Conservation (phyloP, 2,888 invertebrate genomes). For the Tenthredo scrophulariae region DNA sequence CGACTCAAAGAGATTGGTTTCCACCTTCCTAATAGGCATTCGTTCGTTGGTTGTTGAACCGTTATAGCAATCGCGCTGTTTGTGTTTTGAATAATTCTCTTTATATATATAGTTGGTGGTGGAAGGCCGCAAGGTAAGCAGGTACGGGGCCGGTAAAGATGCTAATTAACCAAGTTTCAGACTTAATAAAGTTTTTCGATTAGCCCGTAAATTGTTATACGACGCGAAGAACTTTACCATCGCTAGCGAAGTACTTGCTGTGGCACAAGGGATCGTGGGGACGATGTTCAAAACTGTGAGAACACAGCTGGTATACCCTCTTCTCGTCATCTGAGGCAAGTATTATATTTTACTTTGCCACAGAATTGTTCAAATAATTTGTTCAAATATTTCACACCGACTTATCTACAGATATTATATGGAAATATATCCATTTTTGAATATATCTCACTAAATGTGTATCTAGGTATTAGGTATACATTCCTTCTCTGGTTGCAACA, state of each 20-base stretch:
- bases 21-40: constrained; percentile 26
- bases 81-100: constrained; percentile 72
- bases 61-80: constrained; percentile 57
- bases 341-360: not conserved
- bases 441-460: not conserved
- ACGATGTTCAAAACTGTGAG: not conserved
- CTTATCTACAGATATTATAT: too few species aligned
- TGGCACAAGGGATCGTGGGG: not conserved
- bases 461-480: not conserved
- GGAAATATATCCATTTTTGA: too few species aligned
- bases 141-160: constrained; percentile 70
- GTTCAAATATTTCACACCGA: not conserved
- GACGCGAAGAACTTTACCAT: constrained; percentile 64
- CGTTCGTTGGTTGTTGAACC: constrained; percentile 10
- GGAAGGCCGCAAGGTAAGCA: constrained; percentile 69
- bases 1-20: constrained; percentile 43
- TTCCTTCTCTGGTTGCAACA: not conserved
- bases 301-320: not conserved
- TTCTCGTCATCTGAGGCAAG: not conserved
- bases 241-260: constrained; percentile 3
- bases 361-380: too few species aligned
- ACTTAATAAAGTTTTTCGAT: constrained; percentile 77
- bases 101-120: constrained; percentile 19
- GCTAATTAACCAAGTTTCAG: constrained; percentile 77
- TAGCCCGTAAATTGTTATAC: constrained; percentile 76